Conservation (phyloP, 2,888 invertebrate species). For the Teinopalpus imperialis region DNA sequence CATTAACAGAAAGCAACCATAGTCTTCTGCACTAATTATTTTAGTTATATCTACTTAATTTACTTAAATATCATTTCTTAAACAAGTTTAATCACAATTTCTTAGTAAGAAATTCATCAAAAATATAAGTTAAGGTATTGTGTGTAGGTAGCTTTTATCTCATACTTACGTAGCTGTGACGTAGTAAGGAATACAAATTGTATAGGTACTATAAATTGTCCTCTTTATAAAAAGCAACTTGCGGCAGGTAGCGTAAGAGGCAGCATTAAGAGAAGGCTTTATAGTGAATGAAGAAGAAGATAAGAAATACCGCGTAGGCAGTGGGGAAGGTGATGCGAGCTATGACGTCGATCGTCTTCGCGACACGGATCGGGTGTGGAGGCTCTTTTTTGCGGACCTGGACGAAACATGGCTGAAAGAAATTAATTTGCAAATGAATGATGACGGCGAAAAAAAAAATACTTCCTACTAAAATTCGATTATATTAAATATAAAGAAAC, state of each 20-base stretch:
- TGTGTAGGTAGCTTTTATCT: slow-evolving; percentile 44
- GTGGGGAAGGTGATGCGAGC: slow-evolving; percentile 96
- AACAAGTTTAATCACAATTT: slow-evolving; percentile 58
- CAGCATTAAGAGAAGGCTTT: slow-evolving; percentile 89
- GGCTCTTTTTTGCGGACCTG: slow-evolving; percentile 96
- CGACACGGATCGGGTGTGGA: slow-evolving; percentile 95
- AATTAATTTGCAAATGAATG: slow-evolving; percentile 69
- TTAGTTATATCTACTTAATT: slow-evolving; percentile 44
- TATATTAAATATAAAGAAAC: slow-evolving; percentile 4
- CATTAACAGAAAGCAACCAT: slow-evolving; percentile 43
- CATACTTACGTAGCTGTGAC: slow-evolving; percentile 41
- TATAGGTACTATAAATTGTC: slow-evolving; percentile 51
- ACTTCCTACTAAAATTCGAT: slow-evolving; percentile 27
- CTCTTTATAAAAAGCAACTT: slow-evolving; percentile 55
- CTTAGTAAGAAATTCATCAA: slow-evolving; percentile 50
- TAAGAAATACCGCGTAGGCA: slow-evolving; percentile 95
- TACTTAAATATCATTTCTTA: slow-evolving; percentile 50
- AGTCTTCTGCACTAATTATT: slow-evolving; percentile 40
- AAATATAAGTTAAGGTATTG: slow-evolving; percentile 43
- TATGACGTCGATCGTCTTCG: slow-evolving; percentile 97
- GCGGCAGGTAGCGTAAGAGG: slow-evolving; percentile 42
- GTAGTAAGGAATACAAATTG: slow-evolving; percentile 47
- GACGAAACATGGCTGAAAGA: slow-evolving; percentile 88
- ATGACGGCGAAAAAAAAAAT: slow-evolving; percentile 51
- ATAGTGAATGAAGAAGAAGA: slow-evolving; percentile 97